phyloP scores from a whole-genome alignment of 2,797 vertebrate species.

The Bradypodion ventrale region DNA sequence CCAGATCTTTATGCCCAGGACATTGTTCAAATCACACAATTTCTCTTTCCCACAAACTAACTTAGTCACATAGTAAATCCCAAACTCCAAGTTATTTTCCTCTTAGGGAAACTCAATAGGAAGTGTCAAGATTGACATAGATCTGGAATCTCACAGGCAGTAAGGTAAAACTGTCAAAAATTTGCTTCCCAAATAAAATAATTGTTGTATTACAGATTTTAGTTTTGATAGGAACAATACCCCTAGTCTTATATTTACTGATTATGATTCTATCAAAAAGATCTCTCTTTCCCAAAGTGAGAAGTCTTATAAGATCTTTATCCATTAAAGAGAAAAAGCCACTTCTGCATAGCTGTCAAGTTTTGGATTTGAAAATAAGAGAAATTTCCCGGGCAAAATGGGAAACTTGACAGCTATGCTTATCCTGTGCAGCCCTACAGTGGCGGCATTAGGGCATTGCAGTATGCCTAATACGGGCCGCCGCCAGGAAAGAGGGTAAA shows the following conservation, averaged over 20 bases:
- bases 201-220: not conserved
- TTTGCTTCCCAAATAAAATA: not conserved
- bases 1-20: not conserved
- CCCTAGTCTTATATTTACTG: not conserved
- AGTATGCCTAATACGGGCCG: too few relatives aligned
- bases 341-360: too few relatives aligned
- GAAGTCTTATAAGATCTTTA: not conserved
- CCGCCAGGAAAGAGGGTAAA: too few relatives aligned
- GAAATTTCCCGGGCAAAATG: too few relatives aligned
- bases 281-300: not conserved
- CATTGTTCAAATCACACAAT: not conserved
- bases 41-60: not conserved
- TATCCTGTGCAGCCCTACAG: too few relatives aligned
- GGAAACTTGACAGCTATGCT: too few relatives aligned
- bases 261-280: not conserved
- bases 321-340: not conserved
- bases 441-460: too few relatives aligned
- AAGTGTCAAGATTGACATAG: too few relatives aligned
- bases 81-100: not conserved
- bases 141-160: too few relatives aligned
- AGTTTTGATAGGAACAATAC: not conserved
- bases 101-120: not conserved
- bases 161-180: not conserved
- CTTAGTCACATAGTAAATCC: not conserved
- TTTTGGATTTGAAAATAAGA: too few relatives aligned